Percentiles rank a stretch among this genome's conserved stretches.
Conservation (phyloP, 2,113 vertebrate genomes). For the Conger conger region DNA sequence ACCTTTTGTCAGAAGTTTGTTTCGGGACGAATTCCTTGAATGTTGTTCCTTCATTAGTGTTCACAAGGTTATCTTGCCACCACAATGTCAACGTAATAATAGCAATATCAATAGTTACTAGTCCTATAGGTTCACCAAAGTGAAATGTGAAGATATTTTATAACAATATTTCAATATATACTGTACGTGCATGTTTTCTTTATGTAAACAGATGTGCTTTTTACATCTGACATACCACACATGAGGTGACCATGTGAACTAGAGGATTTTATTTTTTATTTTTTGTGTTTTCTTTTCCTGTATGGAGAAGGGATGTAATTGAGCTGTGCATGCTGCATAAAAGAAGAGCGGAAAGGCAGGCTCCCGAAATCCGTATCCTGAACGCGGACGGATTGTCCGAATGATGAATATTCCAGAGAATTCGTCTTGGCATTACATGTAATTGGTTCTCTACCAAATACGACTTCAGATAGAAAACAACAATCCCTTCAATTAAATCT, state of each 20-base stretch:
- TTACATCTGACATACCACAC: not conserved
- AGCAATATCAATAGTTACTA: no score
- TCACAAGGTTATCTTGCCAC: not conserved
- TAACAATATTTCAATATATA: no score
- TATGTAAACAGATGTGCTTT: not conserved
- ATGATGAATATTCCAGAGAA: not conserved
- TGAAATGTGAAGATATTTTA: not conserved
- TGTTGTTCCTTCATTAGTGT: not conserved
- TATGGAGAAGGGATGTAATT: not conserved
- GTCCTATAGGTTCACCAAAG: not conserved
- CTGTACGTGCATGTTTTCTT: no score
- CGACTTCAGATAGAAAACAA: not conserved
- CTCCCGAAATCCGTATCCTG: not conserved
- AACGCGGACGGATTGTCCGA: not conserved
- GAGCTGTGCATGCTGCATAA: not conserved
- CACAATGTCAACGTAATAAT: no score
- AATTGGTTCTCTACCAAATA: not conserved
- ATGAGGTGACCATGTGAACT: not conserved
- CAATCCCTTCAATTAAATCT: not conserved
- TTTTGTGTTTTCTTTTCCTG: not conserved
- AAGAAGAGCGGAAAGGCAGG: not conserved
- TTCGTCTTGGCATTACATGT: not conserved
- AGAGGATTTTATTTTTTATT: not conserved
- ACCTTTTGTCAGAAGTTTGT: not conserved
- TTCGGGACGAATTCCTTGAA: not conserved